Evolutionary conservation across 2,888 invertebrate genomes (phyloP).

Genomic region (Gymnosoma rotundatum): DNA sequence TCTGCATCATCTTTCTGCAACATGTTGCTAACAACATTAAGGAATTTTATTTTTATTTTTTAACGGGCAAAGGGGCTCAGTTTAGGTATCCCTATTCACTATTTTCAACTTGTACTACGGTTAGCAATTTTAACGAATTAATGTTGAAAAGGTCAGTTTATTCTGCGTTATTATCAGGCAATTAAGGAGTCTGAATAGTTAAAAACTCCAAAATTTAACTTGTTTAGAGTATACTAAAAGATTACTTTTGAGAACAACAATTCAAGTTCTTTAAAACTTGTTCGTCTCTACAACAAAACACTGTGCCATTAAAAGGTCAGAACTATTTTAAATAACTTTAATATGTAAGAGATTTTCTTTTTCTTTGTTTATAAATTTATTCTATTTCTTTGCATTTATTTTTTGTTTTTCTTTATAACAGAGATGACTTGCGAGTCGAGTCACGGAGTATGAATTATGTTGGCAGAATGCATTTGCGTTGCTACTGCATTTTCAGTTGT

Average conservation of each 20-base stretch:
- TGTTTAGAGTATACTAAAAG: too few relatives aligned
- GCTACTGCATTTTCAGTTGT: slow-evolving; percentile 3
- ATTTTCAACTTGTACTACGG: too few relatives aligned
- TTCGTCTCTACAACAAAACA: background rate
- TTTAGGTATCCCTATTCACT: background rate
- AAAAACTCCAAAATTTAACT: too few relatives aligned
- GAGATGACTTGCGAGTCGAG: background rate
- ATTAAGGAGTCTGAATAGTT: too few relatives aligned
- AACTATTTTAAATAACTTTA: slow-evolving; percentile 22
- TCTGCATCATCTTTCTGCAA: background rate
- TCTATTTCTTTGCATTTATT: background rate
- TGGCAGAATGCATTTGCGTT: slow-evolving; percentile 19
- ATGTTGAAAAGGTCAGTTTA: too few relatives aligned
- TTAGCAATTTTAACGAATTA: too few relatives aligned
- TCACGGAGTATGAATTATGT: slow-evolving; percentile 27
- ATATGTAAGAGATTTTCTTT: slow-evolving; percentile 30
- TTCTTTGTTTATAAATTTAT: background rate
- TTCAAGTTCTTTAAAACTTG: background rate
- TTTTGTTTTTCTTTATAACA: slow-evolving; percentile 2
- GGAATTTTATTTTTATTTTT: too few relatives aligned
- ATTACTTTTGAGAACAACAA: too few relatives aligned
- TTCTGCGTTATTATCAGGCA: too few relatives aligned
- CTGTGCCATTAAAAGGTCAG: slow-evolving; percentile 7
- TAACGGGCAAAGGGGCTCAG: too few relatives aligned
- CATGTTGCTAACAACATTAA: background rate